phyloP scores from a whole-genome alignment of 2,797 vertebrate genomes.

The Pempheris klunzingeri region DNA sequence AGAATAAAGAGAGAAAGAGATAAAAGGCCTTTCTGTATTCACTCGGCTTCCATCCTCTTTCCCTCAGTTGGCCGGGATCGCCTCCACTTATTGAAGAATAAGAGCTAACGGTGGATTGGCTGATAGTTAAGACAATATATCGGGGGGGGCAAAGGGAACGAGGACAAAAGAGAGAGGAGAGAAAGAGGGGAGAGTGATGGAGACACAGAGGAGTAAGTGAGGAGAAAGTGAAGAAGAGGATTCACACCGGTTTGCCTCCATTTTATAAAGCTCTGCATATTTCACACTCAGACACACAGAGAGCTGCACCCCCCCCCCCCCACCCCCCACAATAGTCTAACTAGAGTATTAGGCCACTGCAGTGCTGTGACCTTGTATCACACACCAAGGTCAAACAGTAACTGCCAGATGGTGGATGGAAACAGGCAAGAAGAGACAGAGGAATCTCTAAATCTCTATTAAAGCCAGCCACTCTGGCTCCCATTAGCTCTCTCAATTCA shows the following conservation, averaged over 20 bases:
- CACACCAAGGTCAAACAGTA: slow-evolving; percentile 67
- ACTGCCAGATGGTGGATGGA: slow-evolving; percentile 26
- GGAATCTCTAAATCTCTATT: slow-evolving; percentile 75
- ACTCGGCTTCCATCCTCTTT: slow-evolving; percentile 59
- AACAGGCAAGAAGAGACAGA: slow-evolving; percentile 25
- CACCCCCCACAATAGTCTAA: slow-evolving; percentile 28
- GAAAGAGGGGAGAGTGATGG: slow-evolving; percentile 18
- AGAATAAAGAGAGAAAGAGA: slow-evolving; percentile 74
- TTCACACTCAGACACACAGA: slow-evolving; percentile 42
- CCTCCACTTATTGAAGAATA: slow-evolving; percentile 75
- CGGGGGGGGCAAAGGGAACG: slow-evolving; percentile 60
- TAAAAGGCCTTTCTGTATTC: slow-evolving; percentile 78
- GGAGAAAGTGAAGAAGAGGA: slow-evolving; percentile 27
- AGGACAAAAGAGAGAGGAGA: slow-evolving; percentile 48
- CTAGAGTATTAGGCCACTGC: slow-evolving; percentile 53
- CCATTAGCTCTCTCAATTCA: slow-evolving; percentile 62
- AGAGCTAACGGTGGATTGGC: slow-evolving; percentile 66
- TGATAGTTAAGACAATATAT: slow-evolving; percentile 74
- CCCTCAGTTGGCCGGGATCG: slow-evolving; percentile 58
- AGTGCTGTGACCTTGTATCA: slow-evolving; percentile 52
- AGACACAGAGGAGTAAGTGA: slow-evolving; percentile 24
- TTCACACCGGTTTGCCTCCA: slow-evolving; percentile 26
- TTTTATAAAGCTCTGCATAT: slow-evolving; percentile 43
- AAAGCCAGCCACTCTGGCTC: slow-evolving; percentile 52
- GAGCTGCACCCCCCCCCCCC: not conserved